Conservation (phyloP, 2,888 invertebrate genomes). For the Dermolepida albohirtum region DNA sequence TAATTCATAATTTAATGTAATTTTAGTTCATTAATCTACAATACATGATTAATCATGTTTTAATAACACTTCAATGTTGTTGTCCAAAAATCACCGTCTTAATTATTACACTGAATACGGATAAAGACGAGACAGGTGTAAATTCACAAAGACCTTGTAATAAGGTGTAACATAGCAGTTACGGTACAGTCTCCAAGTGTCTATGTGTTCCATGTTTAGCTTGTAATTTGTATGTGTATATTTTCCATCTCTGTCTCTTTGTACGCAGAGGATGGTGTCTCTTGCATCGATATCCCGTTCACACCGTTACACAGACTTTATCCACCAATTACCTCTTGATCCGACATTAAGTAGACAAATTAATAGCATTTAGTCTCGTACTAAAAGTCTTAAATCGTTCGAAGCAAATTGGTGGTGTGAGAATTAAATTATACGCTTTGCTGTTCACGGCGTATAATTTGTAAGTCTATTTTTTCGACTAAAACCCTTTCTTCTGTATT, state of each 20-base stretch:
- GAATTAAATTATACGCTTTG: conserved; percentile 34
- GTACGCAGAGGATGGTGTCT: conserved; percentile 12
- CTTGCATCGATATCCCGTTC: conserved; percentile 23
- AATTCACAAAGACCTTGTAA: conserved; percentile 35
- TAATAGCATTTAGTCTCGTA: conserved; percentile 39
- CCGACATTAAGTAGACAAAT: conserved; percentile 47
- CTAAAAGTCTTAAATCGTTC: conserved; percentile 36
- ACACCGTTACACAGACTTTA: conserved; percentile 41
- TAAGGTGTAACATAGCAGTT: conserved; percentile 37
- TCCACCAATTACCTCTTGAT: conserved; percentile 43
- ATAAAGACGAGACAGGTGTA: conserved; percentile 32
- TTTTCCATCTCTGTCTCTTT: conserved; percentile 16
- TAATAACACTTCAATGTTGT: background rate
- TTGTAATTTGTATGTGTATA: conserved; percentile 31
- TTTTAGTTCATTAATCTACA: no score
- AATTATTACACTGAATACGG: background rate
- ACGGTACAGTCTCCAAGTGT: conserved; percentile 2
- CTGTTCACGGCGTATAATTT: conserved; percentile 32
- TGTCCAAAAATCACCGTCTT: background rate
- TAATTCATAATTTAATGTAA: no score
- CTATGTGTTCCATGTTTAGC: conserved; percentile 7
- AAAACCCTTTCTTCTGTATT: conserved; percentile 15
- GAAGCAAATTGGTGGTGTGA: conserved; percentile 36
- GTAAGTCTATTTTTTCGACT: conserved; percentile 30
- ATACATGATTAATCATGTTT: no score